phyloP scores from a whole-genome alignment of 2,888 invertebrate species.

The Pimpla rufipes region DNA sequence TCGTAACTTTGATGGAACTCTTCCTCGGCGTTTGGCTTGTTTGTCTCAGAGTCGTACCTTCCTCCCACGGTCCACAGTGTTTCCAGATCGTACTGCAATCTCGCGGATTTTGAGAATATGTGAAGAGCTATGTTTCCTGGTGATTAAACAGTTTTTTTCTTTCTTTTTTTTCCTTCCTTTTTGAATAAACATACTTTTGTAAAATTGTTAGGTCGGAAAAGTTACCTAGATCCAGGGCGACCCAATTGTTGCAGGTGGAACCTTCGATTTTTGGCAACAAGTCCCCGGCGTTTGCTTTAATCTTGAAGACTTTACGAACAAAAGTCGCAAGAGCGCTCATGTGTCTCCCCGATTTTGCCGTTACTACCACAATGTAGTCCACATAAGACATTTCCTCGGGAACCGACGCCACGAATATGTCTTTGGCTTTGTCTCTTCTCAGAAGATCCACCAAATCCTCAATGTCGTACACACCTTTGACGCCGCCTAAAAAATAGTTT shows the following conservation, averaged over 20 bases:
- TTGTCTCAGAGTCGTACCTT: constrained; percentile 91
- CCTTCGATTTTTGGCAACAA: constrained; percentile 92
- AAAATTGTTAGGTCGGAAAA: too few relatives aligned
- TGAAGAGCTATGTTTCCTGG: constrained; percentile 97
- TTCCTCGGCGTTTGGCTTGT: constrained; percentile 88
- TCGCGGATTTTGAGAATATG: constrained; percentile 91
- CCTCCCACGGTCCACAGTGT: constrained; percentile 95
- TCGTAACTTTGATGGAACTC: constrained; percentile 90
- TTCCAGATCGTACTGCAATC: constrained; percentile 94
- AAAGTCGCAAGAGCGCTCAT: constrained; percentile 91
- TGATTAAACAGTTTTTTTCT: too few relatives aligned
- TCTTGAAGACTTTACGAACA: constrained; percentile 91
- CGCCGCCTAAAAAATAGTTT: constrained; percentile 90
- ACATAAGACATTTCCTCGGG: constrained; percentile 92
- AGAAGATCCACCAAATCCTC: constrained; percentile 93
- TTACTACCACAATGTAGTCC: constrained; percentile 93
- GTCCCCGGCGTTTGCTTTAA: constrained; percentile 89
- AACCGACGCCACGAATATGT: constrained; percentile 93
- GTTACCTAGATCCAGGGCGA: constrained; percentile 96
- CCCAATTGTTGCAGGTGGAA: constrained; percentile 92
- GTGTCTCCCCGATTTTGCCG: constrained; percentile 91
- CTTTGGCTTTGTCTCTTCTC: constrained; percentile 91
- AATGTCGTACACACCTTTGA: constrained; percentile 94
- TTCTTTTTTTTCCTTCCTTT: too few relatives aligned
- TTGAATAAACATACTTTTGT: not conserved